Evolutionary conservation across 2,888 invertebrate species (phyloP), one percentile per base, ranked within the genome.

Genomic region (Caenorhabditis sp.): DNA sequence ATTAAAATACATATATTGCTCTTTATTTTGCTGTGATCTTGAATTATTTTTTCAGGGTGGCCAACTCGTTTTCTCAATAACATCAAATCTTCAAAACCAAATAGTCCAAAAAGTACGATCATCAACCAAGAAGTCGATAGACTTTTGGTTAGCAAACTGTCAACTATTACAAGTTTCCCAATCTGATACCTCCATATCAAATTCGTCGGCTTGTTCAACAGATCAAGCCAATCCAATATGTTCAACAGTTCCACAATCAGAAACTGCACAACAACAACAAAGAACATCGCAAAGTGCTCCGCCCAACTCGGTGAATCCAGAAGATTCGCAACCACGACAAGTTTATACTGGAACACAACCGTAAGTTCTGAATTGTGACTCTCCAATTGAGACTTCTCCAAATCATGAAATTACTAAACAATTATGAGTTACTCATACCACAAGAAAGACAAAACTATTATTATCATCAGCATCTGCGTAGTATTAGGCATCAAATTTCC

Each of bases 271-370:
- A 14, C 17, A 54, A 17, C 1, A 56, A 1, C 63, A 43, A 17
- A 10, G 69, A 8, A 21, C 64, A 14, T 21, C 69, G 20, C 56
- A 71, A 60, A 59, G 63, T 26, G 59, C 59, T 14, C 70, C 65
- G 14, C 8, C 23, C 21, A 25, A 38, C 27, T 61, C 25, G 7
- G 64, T 58, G 50, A 25, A 56, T 17, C 5, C 2, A 2, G 43
- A 64, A 26, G 58, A 60, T 26, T 56, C 52, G 63, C 56, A 59
- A 54, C 53, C 57, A 0, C 27, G 72, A 43, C 56, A 72, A 36
- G 67, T 72, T 20, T 72, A 72, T 54, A 67, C 67, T 7, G 72
- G 72, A 25, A 64, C 60, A 43, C 72, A 60, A n/a, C 72, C 72
- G 72, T 72, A 43, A 72, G 72, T 67, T n/a, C n/a, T 50, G 36